Conservation (phyloP, 2,113 vertebrate genomes). For the Myiozetetes cayanensis region DNA sequence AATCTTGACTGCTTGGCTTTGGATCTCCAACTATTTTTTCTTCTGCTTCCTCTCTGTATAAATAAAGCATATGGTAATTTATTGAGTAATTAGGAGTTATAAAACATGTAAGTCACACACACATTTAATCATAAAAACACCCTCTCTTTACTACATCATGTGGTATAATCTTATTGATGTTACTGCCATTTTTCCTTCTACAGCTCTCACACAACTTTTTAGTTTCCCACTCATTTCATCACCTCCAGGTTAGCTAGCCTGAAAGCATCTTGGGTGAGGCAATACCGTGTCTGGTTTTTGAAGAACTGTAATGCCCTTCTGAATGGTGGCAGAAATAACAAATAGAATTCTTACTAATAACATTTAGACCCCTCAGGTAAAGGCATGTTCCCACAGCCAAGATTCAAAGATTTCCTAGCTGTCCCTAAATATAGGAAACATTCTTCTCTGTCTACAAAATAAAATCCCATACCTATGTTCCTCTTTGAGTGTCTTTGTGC, state of each 20-base stretch:
- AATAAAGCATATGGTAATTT: conserved; percentile 49
- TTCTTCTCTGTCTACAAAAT: background rate
- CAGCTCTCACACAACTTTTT: conserved; percentile 11
- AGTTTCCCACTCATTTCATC: conserved; percentile 18
- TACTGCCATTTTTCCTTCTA: conserved; percentile 32
- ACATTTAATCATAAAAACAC: conserved; percentile 49
- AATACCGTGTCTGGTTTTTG: background rate
- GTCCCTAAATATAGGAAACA: background rate
- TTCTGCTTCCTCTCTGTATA: conserved; percentile 35
- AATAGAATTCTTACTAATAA: background rate
- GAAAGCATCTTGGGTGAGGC: background rate
- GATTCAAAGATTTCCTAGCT: background rate
- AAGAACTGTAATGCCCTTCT: background rate
- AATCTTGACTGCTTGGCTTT: conserved; percentile 36
- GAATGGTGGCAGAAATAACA: background rate
- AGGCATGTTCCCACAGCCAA: background rate
- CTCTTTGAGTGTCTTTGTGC: background rate
- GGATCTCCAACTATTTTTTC: conserved; percentile 27
- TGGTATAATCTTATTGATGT: conserved; percentile 37
- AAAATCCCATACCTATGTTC: background rate
- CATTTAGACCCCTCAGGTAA: background rate
- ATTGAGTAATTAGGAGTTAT: conserved; percentile 54
- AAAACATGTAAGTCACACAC: conserved; percentile 49
- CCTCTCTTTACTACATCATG: conserved; percentile 41
- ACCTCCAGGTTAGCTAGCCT: background rate